phyloP scores from a whole-genome alignment of 2,797 vertebrate genomes.

The Lycodopsis pacificus region DNA sequence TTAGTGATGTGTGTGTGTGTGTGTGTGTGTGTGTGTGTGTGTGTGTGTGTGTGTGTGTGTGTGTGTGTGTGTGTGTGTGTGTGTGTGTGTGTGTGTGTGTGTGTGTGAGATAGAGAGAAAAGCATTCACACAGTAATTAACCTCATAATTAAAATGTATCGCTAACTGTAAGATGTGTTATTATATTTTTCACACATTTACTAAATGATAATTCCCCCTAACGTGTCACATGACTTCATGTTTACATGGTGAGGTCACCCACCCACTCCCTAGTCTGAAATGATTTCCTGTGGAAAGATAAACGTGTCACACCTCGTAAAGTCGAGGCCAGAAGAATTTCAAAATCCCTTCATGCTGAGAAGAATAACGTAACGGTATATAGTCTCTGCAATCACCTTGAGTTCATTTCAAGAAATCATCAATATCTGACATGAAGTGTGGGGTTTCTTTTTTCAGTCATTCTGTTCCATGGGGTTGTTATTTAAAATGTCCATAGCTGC shows the following conservation, averaged over 20 bases:
- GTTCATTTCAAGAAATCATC: not conserved
- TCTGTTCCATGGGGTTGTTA: not conserved
- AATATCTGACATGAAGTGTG: not conserved
- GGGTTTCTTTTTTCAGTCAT: not conserved
- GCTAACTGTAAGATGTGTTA: not conserved
- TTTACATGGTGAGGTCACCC: conserved; percentile 20
- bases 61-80: not conserved
- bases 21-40: not conserved
- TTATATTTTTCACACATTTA: not conserved
- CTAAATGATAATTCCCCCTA: not conserved
- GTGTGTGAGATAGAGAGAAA: too few relatives aligned
- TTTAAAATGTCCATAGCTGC: not conserved
- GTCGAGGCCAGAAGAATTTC: not conserved
- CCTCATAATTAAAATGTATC: not conserved
- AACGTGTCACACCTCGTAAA: conserved; percentile 12
- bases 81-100: not conserved
- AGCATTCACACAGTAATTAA: not conserved
- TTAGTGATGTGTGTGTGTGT: not conserved
- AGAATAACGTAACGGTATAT: not conserved
- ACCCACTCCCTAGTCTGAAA: conserved; percentile 8
- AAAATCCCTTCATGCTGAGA: too few relatives aligned
- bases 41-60: not conserved
- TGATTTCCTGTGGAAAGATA: conserved; percentile 34
- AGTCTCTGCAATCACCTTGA: not conserved
- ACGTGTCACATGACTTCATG: not conserved